phyloP scores from a whole-genome alignment of 23 tunicate genomes.

The Ascidia mentula region DNA sequence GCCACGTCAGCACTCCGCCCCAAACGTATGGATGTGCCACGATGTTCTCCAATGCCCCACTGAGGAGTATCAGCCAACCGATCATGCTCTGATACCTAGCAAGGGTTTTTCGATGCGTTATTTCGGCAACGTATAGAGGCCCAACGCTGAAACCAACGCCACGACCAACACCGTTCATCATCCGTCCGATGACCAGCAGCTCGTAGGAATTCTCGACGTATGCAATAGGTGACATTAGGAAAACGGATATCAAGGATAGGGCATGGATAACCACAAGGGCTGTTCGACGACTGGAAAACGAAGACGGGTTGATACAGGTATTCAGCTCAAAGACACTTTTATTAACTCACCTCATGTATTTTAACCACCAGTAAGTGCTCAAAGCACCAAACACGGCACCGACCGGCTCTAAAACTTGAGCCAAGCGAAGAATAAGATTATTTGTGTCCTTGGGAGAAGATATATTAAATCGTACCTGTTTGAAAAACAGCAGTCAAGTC shows the following conservation, averaged over 20 bases:
- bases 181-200: conserved; percentile 52
- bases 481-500: no score
- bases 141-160: conserved; percentile 34
- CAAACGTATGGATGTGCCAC: conserved; percentile 28
- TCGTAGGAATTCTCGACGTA: conserved; percentile 46
- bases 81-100: conserved; percentile 33
- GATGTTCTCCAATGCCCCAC: conserved; percentile 32
- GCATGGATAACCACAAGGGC: conserved; percentile 29
- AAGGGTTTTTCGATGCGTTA: conserved; percentile 37
- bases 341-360: background rate
- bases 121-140: conserved; percentile 50
- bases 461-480: background rate
- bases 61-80: conserved; percentile 13
- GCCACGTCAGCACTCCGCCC: conserved; percentile 44
- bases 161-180: conserved; percentile 47
- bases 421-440: conserved; percentile 17
- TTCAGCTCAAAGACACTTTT: no score
- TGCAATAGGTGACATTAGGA: conserved; percentile 50
- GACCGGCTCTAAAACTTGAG: conserved; percentile 21
- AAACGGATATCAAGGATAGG: conserved; percentile 33
- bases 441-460: background rate
- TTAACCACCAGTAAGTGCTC: background rate
- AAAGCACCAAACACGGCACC: conserved; percentile 35
- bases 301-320: no score
- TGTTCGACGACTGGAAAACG: conserved; percentile 38